Conservation (phyloP, 1,140 invertebrate species). For the Drosophila navojoa region DNA sequence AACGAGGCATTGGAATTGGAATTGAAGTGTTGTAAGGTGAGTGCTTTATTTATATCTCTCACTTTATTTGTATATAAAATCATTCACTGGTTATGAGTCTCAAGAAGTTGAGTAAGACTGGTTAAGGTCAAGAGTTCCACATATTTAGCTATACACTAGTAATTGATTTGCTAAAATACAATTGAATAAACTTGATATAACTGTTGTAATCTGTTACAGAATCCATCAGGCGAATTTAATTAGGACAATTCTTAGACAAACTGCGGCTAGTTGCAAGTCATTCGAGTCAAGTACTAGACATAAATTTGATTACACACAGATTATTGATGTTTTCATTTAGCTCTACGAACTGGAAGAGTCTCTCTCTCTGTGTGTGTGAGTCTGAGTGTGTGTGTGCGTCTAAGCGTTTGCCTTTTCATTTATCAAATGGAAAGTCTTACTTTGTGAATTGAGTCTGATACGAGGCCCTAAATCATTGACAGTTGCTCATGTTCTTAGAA, state of each 20-base stretch:
- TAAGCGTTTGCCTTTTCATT: slow-evolving; percentile 63
- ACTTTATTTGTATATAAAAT: neutral
- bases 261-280: slow-evolving; percentile 5
- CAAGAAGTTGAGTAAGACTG: no score
- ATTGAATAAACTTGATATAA: slow-evolving; percentile 5
- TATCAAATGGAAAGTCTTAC: slow-evolving; percentile 58
- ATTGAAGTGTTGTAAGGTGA: neutral
- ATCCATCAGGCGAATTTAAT: slow-evolving; percentile 10
- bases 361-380: neutral
- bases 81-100: no score
- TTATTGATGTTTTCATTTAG: slow-evolving; percentile 44
- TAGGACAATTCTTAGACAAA: neutral
- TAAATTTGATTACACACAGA: slow-evolving; percentile 3
- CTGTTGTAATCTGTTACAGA: neutral
- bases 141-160: neutral
- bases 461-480: slow-evolving; percentile 73
- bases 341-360: neutral
- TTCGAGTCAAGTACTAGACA: slow-evolving; percentile 10
- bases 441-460: slow-evolving; percentile 46
- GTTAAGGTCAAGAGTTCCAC: no score
- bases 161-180: no score
- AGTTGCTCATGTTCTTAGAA: slow-evolving; percentile 72
- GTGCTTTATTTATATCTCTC: neutral
- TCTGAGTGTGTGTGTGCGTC: neutral
- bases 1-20: neutral